Percentiles rank a stretch among this genome's conserved stretches.
Evolutionary conservation across 2,888 invertebrate species (phyloP).

Genomic region (Pristionchus japonicus): DNA sequence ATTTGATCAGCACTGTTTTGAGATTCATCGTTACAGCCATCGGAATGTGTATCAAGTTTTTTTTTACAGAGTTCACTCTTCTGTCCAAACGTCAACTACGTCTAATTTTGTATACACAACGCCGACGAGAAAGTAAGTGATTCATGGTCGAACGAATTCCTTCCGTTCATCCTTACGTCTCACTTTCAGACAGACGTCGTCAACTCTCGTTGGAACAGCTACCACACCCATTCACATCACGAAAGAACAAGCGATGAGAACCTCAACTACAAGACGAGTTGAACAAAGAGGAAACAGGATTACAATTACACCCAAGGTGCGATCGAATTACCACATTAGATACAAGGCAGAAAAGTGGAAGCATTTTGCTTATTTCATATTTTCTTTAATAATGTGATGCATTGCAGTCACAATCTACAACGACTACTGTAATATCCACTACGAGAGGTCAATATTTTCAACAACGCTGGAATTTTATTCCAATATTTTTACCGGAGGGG

Average conservation of each 20-base stretch:
- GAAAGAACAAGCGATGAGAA: conserved; percentile 1
- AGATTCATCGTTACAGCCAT: too few relatives aligned
- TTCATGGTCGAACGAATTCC: too few relatives aligned
- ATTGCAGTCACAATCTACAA: neutral
- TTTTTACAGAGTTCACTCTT: neutral
- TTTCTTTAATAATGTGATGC: too few relatives aligned
- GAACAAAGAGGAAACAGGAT: neutral
- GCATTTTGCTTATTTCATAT: too few relatives aligned
- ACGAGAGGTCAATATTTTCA: too few relatives aligned
- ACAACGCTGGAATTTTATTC: neutral
- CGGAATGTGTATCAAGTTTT: neutral
- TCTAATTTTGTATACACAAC: conserved; percentile 40
- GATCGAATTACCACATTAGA: neutral
- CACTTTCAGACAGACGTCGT: neutral
- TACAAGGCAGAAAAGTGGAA: neutral
- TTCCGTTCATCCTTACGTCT: neutral
- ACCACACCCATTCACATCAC: conserved; percentile 28
- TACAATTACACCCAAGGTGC: neutral
- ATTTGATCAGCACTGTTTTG: neutral
- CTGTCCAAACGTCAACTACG: neutral
- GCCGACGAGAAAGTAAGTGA: conserved; percentile 9
- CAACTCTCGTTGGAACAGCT: neutral
- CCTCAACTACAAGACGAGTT: neutral
- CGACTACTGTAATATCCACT: neutral
- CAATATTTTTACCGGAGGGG: too few relatives aligned